phyloP scores from a whole-genome alignment of 2,888 invertebrate genomes.

The Villa cingulata region DNA sequence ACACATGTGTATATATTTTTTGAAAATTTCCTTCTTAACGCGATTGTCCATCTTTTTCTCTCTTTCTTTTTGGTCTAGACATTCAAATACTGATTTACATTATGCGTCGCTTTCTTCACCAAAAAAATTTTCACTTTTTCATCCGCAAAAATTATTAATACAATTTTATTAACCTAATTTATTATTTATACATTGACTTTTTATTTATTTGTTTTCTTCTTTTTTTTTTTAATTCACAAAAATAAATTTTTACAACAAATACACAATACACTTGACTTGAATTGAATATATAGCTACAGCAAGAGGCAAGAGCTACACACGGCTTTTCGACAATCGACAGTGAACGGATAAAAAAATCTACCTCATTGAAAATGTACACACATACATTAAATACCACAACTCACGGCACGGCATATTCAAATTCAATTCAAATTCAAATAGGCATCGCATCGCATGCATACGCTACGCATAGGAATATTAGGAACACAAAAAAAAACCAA shows the following conservation, averaged over 20 bases:
- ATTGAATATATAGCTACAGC: too few species aligned
- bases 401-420: too few species aligned
- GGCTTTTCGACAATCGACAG: not conserved
- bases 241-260: slow-evolving; percentile 9
- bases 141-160: slow-evolving; percentile 3
- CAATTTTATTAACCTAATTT: slow-evolving; percentile 9
- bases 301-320: not conserved
- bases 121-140: not conserved
- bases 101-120: not conserved
- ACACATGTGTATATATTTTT: too few species aligned
- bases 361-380: too few species aligned
- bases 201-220: not conserved
- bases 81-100: not conserved
- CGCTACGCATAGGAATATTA: too few species aligned
- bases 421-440: too few species aligned
- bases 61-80: not conserved
- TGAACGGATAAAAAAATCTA: too few species aligned
- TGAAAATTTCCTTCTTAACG: slow-evolving; percentile 8
- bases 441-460: too few species aligned
- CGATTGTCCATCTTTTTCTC: slow-evolving; percentile 13
- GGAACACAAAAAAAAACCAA: too few species aligned
- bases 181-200: not conserved
- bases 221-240: slow-evolving; percentile 8
- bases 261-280: too few species aligned
- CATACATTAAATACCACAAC: too few species aligned